Base-by-base conservation (phyloP, 2,797 vertebrate genomes). In the Melanotaenia pygmaea region DNA sequence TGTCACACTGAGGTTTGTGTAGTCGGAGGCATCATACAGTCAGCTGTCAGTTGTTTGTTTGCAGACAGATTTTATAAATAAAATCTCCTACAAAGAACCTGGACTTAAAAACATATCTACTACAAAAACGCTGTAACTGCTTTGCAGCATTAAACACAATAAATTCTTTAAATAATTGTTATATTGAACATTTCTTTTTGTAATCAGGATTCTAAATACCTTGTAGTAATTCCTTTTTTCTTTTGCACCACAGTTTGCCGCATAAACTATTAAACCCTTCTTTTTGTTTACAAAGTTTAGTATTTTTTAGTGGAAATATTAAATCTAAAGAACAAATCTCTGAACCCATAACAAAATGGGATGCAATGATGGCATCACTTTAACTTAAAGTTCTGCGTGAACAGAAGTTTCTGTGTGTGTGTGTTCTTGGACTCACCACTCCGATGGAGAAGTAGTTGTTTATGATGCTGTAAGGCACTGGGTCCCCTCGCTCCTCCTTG, bases 371-470 rank as follows among this genome's bases (percentile, higher is more conserved):
- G 2, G 53, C 13, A 24, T 53, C 12, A 24, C 18, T 22, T 13
- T 13, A 5, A 53, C 20, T 13, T 24, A 18, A 20, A 6, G 14
- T 3, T 8, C 1, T 7, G 3, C 10, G 13, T 54, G 5, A 58
- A 58, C 3, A 38, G 16, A 32, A 0, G 1, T n/a, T 9, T 28
- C 5, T n/a, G n/a, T n/a, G n/a, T n/a, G 26, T 61, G 20, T n/a
- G 12, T 45, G 57, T 47, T 54, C 8, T 22, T 24, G 4, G 11
- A 83, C 97, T 97, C 95, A 98, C 97, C 96, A 97, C 96, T 12
- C 97, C 97, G 76, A 98, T 97, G 83, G 96, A 98, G 91, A 98
- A 98, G 89, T 98, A 98, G 93, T 98, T 99, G 93, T 98, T 99
- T 74, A 98, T 91, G 80, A 99, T 98, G 76, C 95, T 95, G 92